Percentiles rank a stretch among this genome's conserved stretches.
Evolutionary conservation across 1,140 invertebrate species (phyloP).

Genomic region (Ylistrum balloti): DNA sequence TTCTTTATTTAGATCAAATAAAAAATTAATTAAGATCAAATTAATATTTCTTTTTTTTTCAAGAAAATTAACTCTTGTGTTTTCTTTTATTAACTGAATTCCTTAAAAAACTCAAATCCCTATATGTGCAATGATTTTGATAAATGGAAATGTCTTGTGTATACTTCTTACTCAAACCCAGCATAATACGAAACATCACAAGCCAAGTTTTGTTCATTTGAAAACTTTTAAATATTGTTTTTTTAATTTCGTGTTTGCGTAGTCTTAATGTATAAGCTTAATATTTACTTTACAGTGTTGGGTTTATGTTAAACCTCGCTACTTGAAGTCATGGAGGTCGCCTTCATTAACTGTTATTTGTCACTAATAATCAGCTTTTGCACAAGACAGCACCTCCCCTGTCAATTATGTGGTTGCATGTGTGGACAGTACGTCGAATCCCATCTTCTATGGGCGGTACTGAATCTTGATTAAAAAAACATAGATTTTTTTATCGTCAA

Average conservation of each 20-base stretch:
- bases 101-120: not conserved
- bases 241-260: not conserved
- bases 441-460: not conserved
- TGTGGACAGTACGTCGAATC: not conserved
- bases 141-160: not conserved
- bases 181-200: not conserved
- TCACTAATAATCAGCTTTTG: not conserved
- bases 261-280: not conserved
- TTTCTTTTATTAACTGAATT: not conserved
- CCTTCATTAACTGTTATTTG: conserved; percentile 20
- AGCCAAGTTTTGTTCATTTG: conserved; percentile 9
- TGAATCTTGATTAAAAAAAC: conserved; percentile 1
- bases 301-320: not conserved
- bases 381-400: not conserved
- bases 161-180: not conserved
- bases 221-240: not conserved
- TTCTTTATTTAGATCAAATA: too few species aligned
- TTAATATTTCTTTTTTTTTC: conserved; percentile 13
- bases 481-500: conserved; percentile 34
- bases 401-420: not conserved
- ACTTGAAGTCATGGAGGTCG: not conserved
- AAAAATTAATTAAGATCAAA: too few species aligned
- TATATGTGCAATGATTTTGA: not conserved
- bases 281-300: not conserved
- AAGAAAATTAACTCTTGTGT: not conserved